Conservation (phyloP, 1,140 invertebrate genomes). For the Coenobita brevimanus region DNA sequence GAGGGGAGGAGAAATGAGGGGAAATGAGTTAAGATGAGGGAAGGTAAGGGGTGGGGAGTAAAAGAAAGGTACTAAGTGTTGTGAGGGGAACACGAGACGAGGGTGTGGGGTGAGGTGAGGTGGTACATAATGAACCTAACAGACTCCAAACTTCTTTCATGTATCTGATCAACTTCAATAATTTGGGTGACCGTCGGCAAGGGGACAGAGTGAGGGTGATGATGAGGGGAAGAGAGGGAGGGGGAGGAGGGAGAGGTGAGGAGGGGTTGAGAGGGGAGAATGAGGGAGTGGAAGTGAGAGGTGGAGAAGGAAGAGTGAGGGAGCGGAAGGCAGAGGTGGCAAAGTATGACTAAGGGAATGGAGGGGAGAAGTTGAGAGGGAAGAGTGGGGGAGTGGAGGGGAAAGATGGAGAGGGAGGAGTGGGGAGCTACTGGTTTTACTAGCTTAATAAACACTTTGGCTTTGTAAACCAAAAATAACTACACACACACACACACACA, state of each 20-base stretch:
- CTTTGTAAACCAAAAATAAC: neutral
- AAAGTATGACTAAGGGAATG: neutral
- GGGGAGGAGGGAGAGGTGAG: neutral
- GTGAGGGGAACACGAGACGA: neutral
- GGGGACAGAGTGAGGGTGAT: neutral
- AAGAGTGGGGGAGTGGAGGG: neutral
- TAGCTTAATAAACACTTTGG: too few relatives aligned
- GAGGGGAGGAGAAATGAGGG: neutral
- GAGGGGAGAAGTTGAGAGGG: neutral
- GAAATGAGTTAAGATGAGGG: neutral
- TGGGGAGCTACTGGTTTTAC: too few relatives aligned
- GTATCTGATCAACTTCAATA: too few relatives aligned
- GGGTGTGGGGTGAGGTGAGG: neutral
- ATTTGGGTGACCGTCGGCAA: too few relatives aligned
- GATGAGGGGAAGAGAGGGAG: neutral
- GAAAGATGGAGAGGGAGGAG: neutral
- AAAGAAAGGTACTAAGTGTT: too few relatives aligned
- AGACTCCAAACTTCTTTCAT: too few relatives aligned
- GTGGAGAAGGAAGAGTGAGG: neutral
- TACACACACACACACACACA: neutral
- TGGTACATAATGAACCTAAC: too few relatives aligned
- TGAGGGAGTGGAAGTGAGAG: neutral
- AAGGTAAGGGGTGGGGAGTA: too few relatives aligned
- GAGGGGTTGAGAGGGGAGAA: neutral
- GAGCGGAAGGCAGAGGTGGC: neutral